phyloP scores from a whole-genome alignment of 2,797 vertebrate species.

The Bufotes viridis region DNA sequence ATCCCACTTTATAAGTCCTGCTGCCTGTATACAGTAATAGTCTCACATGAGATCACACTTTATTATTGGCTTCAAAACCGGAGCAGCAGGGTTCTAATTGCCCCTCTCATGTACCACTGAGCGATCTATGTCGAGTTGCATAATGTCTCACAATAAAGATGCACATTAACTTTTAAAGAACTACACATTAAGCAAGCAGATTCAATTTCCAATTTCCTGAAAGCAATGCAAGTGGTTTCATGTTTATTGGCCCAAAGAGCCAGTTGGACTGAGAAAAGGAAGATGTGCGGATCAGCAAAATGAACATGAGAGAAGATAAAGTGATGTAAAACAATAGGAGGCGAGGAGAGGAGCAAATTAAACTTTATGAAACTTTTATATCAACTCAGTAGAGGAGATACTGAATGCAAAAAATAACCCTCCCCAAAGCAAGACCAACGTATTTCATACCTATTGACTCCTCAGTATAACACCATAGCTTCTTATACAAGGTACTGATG shows the following conservation, averaged over 20 bases:
- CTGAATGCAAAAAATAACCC: neutral
- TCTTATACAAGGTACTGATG: neutral
- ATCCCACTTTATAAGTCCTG: neutral
- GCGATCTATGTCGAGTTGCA: conserved; percentile 41
- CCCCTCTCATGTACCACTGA: conserved; percentile 46
- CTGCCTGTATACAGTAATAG: conserved; percentile 8
- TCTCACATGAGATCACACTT: conserved; percentile 36
- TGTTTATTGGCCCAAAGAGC: conserved; percentile 47
- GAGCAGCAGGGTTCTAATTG: conserved; percentile 36
- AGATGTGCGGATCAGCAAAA: conserved; percentile 33
- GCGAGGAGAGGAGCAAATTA: neutral
- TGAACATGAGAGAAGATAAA: neutral
- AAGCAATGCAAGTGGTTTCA: conserved; percentile 24
- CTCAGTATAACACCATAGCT: neutral
- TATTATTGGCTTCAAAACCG: conserved; percentile 25
- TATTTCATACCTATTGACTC: too few species aligned
- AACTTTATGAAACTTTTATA: conserved; percentile 33
- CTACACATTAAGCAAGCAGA: conserved; percentile 37
- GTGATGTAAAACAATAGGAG: neutral
- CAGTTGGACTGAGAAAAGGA: conserved; percentile 24
- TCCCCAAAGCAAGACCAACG: neutral
- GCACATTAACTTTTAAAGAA: conserved; percentile 42
- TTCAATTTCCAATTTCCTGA: conserved; percentile 46
- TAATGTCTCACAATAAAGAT: conserved; percentile 47
- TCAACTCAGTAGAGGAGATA: neutral